A percentile compares a stretch with the other conserved stretches of the same genome.
Evolutionary conservation across 2,113 vertebrate genomes (phyloP).

Genomic region (Poeciliopsis occidentalis): DNA sequence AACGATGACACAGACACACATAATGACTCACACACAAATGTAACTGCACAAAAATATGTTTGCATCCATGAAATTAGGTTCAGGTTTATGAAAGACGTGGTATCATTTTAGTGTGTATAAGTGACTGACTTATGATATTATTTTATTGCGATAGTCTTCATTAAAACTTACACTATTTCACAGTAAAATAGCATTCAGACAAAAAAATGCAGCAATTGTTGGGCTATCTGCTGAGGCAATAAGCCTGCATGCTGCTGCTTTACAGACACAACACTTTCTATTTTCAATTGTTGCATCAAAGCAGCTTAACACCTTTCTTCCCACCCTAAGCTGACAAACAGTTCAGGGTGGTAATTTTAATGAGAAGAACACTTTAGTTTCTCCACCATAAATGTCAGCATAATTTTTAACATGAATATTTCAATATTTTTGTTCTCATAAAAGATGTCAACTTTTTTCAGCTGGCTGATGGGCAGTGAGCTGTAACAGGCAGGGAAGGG

Average conservation of each 20-base stretch:
- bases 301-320: neutral
- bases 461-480: neutral
- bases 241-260: neutral
- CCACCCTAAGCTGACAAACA: neutral
- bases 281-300: neutral
- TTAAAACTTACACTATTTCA: neutral
- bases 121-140: neutral
- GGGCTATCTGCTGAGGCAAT: neutral
- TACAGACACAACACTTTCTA: neutral
- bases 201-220: neutral
- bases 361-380: neutral
- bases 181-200: neutral
- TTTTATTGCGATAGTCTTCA: neutral
- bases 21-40: conserved; percentile 58
- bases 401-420: neutral
- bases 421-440: neutral
- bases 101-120: neutral
- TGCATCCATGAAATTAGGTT: neutral
- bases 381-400: neutral
- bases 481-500: neutral
- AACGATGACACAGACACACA: conserved; percentile 65
- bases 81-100: neutral
- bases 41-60: conserved; percentile 5
- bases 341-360: too few relatives aligned
- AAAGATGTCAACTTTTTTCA: neutral